A percentile compares a stretch with the other conserved stretches of the same genome.
Conservation (phyloP, 1,140 invertebrate species). For the Matsumurasca onukii region DNA sequence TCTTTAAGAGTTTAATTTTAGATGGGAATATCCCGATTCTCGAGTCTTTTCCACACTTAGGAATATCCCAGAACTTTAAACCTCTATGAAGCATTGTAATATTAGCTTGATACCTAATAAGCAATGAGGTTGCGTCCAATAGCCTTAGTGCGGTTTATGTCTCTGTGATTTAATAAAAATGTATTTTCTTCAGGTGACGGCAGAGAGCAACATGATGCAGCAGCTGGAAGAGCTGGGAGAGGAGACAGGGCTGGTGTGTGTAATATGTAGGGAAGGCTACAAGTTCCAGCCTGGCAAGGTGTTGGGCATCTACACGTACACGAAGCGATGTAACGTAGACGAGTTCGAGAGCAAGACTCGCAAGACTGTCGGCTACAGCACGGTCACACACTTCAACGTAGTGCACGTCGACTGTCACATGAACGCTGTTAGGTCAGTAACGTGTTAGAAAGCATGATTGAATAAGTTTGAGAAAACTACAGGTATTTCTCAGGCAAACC, state of each 20-base stretch:
- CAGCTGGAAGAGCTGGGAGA: slow-evolving; percentile 95
- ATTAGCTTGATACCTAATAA: no score
- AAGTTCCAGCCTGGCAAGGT: slow-evolving; percentile 91
- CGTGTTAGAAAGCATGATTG: no score
- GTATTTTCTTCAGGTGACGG: slow-evolving; percentile 77
- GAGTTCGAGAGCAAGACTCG: slow-evolving; percentile 86
- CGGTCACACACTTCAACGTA: slow-evolving; percentile 97
- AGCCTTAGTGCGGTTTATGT: no score
- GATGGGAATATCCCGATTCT: no score
- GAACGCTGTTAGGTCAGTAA: slow-evolving; percentile 74
- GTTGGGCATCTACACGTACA: slow-evolving; percentile 95
- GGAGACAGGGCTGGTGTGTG: slow-evolving; percentile 94
- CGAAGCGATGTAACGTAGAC: slow-evolving; percentile 93
- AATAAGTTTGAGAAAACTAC: no score
- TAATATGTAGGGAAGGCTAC: slow-evolving; percentile 97
- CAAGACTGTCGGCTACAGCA: slow-evolving; percentile 85
- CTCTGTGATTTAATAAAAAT: no score
- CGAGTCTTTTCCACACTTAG: no score
- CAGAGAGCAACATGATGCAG: slow-evolving; percentile 84
- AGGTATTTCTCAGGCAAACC: no score
- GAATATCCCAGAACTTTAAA: no score
- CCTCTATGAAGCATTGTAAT: no score
- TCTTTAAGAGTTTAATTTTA: no score
- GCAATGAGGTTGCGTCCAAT: no score
- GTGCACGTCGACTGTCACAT: slow-evolving; percentile 98